Percentiles rank a stretch among this genome's conserved stretches.
These are phyloP conservation scores for Platyscapa corneri DNA, from an alignment of 1,140 invertebrate genomes.

Conservation along the genomic window DNA sequence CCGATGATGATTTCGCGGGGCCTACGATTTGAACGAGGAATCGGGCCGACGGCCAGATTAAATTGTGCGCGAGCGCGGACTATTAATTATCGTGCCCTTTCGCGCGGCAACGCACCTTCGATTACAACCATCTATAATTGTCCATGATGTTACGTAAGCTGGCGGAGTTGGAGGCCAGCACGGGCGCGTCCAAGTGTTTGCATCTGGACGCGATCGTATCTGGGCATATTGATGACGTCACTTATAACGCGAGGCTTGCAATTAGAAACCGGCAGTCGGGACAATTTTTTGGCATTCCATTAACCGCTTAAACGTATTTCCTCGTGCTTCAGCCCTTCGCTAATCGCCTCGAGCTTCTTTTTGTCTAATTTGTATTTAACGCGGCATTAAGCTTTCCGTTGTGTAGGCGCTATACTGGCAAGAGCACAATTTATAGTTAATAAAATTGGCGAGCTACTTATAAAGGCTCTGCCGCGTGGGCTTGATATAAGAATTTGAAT, in stretches of 20 bases:
- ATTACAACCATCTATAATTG: background rate
- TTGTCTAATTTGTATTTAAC: background rate
- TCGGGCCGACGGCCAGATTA: background rate
- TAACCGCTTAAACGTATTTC: background rate
- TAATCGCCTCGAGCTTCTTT: background rate
- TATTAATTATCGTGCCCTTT: background rate
- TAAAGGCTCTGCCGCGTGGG: too few relatives aligned
- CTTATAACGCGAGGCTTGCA: background rate
- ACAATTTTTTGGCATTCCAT: background rate
- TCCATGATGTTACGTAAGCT: conserved; percentile 6
- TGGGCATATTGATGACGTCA: background rate
- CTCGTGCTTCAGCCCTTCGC: background rate
- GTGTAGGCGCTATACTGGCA: background rate
- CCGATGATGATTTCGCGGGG: background rate
- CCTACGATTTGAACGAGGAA: background rate
- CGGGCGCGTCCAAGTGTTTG: background rate
- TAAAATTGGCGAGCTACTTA: too few relatives aligned
- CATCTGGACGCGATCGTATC: background rate
- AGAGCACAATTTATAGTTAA: too few relatives aligned
- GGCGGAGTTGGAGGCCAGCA: background rate
- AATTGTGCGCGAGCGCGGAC: background rate
- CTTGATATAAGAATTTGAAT: too few relatives aligned
- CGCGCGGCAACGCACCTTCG: background rate
- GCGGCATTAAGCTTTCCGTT: background rate
- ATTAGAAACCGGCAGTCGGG: background rate